Percentiles rank a stretch among this genome's conserved stretches.
phyloP scores from a whole-genome alignment of 2,113 vertebrate species.

The Hemibates koningsi region DNA sequence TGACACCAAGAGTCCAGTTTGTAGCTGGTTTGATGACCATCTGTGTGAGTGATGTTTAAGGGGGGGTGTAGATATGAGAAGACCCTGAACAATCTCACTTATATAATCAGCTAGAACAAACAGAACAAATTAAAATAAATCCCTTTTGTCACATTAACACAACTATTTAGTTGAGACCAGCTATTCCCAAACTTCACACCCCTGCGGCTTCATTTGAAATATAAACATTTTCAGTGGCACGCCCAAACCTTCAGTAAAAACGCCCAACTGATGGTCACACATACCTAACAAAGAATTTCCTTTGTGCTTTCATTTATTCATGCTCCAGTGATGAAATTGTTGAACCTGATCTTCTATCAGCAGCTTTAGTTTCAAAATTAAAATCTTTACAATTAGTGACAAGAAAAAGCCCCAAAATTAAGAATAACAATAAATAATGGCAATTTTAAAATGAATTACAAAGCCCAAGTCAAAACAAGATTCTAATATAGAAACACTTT shows the following conservation, averaged over 20 bases:
- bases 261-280: too few species aligned
- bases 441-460: not conserved
- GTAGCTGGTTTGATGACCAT: not conserved
- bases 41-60: not conserved
- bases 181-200: not conserved
- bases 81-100: not conserved
- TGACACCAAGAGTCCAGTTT: not conserved
- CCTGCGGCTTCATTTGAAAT: not conserved
- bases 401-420: not conserved
- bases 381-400: not conserved
- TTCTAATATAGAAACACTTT: not conserved
- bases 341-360: not conserved
- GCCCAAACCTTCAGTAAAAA: not conserved
- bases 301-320: not conserved
- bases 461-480: not conserved
- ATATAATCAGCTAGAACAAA: not conserved
- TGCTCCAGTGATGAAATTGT: not conserved
- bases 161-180: not conserved
- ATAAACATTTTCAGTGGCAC: not conserved
- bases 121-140: not conserved
- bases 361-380: not conserved
- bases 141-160: not conserved
- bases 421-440: not conserved
- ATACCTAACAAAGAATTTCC: not conserved
- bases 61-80: not conserved